Conservation (phyloP, 2,888 invertebrate genomes). For the Diploptera punctata region DNA sequence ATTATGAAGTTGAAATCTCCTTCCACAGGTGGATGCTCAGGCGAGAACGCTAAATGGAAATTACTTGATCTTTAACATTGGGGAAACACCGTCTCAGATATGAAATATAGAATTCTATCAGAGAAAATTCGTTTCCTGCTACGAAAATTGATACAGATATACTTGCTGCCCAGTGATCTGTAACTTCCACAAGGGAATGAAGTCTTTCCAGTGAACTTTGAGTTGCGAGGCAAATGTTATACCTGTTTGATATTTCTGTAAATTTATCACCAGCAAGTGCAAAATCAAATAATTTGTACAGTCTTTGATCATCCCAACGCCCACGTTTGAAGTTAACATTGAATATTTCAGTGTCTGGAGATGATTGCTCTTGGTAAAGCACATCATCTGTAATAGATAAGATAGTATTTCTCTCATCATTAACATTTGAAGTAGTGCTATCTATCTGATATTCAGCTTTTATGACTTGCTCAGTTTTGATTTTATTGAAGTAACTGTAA, state of each 20-base stretch:
- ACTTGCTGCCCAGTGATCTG: slow-evolving; percentile 51
- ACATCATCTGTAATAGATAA: too few relatives aligned
- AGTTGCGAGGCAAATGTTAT: slow-evolving; percentile 47
- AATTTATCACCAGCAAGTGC: background rate
- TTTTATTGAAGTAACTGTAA: too few relatives aligned
- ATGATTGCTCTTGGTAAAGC: too few relatives aligned
- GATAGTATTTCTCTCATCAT: too few relatives aligned
- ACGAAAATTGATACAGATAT: slow-evolving; percentile 53
- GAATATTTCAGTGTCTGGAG: too few relatives aligned
- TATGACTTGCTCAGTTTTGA: too few relatives aligned
- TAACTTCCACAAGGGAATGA: slow-evolving; percentile 48
- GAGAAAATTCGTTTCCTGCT: slow-evolving; percentile 48
- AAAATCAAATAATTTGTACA: background rate
- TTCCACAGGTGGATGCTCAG: slow-evolving; percentile 46
- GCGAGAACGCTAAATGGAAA: slow-evolving; percentile 50
- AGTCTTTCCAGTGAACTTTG: slow-evolving; percentile 52
- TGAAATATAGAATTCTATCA: slow-evolving; percentile 48
- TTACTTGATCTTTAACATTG: slow-evolving; percentile 47
- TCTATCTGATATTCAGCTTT: too few relatives aligned
- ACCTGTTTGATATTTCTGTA: background rate
- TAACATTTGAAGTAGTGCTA: too few relatives aligned
- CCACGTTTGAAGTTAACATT: background rate
- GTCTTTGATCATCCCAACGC: background rate
- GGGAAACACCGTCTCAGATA: slow-evolving; percentile 50
- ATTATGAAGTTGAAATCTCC: slow-evolving; percentile 17